A percentile compares a stretch with the other conserved stretches of the same genome.
Evolutionary conservation across 2,113 vertebrate genomes (phyloP).

Genomic region (Alosa alosa): DNA sequence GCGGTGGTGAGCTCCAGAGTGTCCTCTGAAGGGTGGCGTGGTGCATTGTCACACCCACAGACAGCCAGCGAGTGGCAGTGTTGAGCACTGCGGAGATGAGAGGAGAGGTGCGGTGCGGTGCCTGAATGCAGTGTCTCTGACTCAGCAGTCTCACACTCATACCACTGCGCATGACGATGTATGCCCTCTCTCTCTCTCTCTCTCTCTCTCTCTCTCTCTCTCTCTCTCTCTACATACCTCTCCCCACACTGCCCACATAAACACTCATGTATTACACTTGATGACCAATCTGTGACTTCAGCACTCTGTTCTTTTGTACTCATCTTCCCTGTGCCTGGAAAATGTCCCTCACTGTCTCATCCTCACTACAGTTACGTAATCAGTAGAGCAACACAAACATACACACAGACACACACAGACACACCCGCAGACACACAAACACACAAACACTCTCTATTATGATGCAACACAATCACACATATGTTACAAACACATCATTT

Average conservation of each 20-base stretch:
- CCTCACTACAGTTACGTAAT: neutral
- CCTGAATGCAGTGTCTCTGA: slow-evolving; percentile 61
- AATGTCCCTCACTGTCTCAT: neutral
- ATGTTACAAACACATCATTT: neutral
- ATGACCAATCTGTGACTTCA: neutral
- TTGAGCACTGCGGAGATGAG: slow-evolving; percentile 48
- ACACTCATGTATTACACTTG: neutral
- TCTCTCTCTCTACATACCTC: slow-evolving; percentile 5
- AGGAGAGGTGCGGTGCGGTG: neutral
- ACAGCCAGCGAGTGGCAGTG: slow-evolving; percentile 63
- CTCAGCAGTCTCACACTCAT: slow-evolving; percentile 63
- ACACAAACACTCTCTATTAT: neutral
- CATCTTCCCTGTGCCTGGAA: neutral
- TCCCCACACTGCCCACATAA: neutral
- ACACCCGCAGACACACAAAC: neutral
- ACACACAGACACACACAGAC: too few relatives aligned
- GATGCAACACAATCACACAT: neutral
- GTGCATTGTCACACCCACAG: neutral
- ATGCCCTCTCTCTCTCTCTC: slow-evolving; percentile 6
- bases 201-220: slow-evolving; percentile 14
- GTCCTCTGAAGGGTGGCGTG: neutral
- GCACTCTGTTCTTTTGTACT: neutral
- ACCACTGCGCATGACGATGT: slow-evolving; percentile 17
- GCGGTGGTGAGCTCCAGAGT: neutral
- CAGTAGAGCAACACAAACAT: neutral